Percentiles rank a stretch among this genome's conserved stretches.
These are phyloP conservation scores for Parauchenoglanis punctatus DNA, from an alignment of 2,797 vertebrate species.

Conservation along the genomic window DNA sequence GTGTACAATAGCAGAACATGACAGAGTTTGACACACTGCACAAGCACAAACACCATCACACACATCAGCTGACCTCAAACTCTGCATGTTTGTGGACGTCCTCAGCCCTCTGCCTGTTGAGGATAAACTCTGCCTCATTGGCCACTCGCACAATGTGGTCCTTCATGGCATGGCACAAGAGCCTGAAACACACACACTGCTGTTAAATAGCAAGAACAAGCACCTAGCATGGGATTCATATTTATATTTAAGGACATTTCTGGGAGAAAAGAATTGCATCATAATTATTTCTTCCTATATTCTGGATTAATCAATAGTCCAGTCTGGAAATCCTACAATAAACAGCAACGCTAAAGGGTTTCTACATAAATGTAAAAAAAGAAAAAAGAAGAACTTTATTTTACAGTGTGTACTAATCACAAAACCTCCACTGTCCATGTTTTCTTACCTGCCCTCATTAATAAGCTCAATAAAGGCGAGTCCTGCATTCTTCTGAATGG, in stretches of 20 bases:
- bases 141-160: constrained; percentile 98
- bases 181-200: constrained; percentile 69
- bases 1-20: not conserved
- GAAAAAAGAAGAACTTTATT: not conserved
- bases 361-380: not conserved
- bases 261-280: not conserved
- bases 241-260: not conserved
- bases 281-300: not conserved
- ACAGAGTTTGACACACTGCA: not conserved
- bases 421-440: not conserved
- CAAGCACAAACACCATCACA: not conserved
- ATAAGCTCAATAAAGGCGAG: constrained; percentile 99
- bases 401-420: not conserved
- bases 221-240: not conserved
- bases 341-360: not conserved
- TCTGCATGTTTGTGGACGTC: constrained; percentile 98
- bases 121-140: constrained; percentile 97
- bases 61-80: constrained; percentile 85
- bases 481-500: constrained; percentile 98
- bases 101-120: constrained; percentile 96
- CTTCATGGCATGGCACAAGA: constrained; percentile 99
- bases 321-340: not conserved
- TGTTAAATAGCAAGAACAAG: not conserved
- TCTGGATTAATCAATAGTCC: not conserved
- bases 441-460: constrained; percentile 96